A percentile compares a stretch with the other conserved stretches of the same genome.
Evolutionary conservation across 92 coral and sea anemone genomes (phyloP).

Genomic region (Virgularia gustaviana): DNA sequence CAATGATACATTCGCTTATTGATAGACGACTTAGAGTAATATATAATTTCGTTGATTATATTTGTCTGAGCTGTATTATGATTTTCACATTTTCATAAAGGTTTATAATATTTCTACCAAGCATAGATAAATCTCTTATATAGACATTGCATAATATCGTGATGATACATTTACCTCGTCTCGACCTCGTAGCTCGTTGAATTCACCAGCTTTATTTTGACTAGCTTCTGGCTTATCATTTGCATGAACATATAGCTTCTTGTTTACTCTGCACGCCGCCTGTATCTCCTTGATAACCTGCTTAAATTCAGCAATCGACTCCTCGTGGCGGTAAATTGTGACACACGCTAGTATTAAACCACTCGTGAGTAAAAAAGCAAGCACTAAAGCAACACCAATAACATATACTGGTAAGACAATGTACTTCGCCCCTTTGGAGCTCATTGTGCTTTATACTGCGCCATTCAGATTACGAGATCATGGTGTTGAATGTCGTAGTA

Average conservation of each 20-base stretch:
- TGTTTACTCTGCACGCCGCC: not conserved
- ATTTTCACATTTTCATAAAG: too few species aligned
- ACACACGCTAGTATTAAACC: conserved; percentile 34
- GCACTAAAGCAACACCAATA: conserved; percentile 21
- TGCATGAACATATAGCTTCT: not conserved
- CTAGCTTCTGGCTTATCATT: not conserved
- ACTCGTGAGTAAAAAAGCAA: conserved; percentile 30
- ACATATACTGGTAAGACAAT: conserved; percentile 26
- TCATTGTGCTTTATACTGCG: conserved; percentile 17
- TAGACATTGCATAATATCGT: too few species aligned
- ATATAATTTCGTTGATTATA: too few species aligned
- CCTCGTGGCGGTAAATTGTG: conserved; percentile 36
- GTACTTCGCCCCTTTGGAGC: conserved; percentile 28
- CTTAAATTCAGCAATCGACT: conserved; percentile 21
- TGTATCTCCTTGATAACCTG: conserved; percentile 6
- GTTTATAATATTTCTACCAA: too few species aligned
- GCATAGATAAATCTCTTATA: too few species aligned
- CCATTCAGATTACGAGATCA: too few species aligned
- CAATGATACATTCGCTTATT: too few species aligned
- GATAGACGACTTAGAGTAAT: too few species aligned
- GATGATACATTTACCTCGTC: too few species aligned
- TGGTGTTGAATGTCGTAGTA: too few species aligned
- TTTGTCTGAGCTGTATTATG: too few species aligned
- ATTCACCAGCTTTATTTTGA: not conserved
- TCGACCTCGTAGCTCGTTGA: too few species aligned